Evolutionary conservation across 2,888 invertebrate genomes (phyloP), one percentile per base, ranked within the genome.

Genomic region (Galerucella nymphaeae): DNA sequence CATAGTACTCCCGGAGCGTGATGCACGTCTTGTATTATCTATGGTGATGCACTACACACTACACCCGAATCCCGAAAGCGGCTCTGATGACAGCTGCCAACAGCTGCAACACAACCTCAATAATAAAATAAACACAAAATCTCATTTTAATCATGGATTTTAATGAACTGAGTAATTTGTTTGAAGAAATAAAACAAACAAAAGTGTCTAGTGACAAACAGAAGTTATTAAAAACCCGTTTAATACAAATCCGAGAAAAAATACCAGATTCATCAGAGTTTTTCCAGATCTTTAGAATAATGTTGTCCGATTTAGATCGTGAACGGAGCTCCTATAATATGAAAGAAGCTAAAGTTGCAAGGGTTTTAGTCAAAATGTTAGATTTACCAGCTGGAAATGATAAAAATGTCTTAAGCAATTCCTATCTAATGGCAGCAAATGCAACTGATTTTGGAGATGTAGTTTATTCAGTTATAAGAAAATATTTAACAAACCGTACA

Each of bases 301-400:
- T 98, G 11, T 82, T 97, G 41, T 96, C 97, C 0, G 89, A 91
- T 73, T 87, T 91, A 45, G 98, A 98, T 82, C 90, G 93, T 77
- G 92, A 94, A 77, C 90, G 97, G 77, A 90, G 91, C 53, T 90
- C 95, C 0, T 96, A 96, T 86, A 95, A 96, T 20, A 88, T 98
- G 74, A 95, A 96, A 87, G 93, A 94, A 86, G 88, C 90, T 48
- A 91, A 91, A 77, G 88, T 98, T 72, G 93, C 93, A 0, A 90
- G 89, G 78, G 84, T 93, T 48, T 90, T 96, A 73, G 91, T 94
- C n/a, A 90, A 91, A 80, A 91, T 95, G 64, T 88, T 97, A 65
- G 91, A 93, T 72, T 87, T 98, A 59, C 90, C 92, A 14, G 67
- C 77, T 6, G 91, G 91, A 79, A 89, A 91, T 59, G 90, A 92